Evolutionary conservation across 2,113 vertebrate genomes (phyloP).

Genomic region (Brachyhypopomus occidentalis): DNA sequence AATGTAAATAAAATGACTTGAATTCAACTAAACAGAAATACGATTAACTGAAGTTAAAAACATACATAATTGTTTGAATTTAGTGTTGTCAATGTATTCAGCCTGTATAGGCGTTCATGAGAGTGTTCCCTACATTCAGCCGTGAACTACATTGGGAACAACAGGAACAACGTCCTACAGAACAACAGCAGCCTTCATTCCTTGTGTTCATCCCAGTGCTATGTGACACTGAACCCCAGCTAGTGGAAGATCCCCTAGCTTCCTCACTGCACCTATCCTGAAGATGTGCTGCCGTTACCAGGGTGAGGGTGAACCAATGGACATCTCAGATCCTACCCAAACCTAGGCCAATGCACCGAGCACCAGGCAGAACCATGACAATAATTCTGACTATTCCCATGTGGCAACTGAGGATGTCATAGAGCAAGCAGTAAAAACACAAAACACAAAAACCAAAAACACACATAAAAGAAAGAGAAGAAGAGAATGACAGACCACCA

Average conservation of each 20-base stretch:
- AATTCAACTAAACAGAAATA: too few species aligned
- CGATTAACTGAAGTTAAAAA: too few species aligned
- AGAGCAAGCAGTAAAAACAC: constrained; percentile 59
- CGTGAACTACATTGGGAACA: too few species aligned
- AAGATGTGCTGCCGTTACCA: not conserved
- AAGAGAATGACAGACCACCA: constrained; percentile 20
- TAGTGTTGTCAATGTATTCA: too few species aligned
- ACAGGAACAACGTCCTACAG: too few species aligned
- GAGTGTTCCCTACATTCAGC: too few species aligned
- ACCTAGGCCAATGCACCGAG: not conserved
- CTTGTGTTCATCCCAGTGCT: not conserved
- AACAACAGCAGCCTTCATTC: not conserved
- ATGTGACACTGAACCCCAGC: not conserved
- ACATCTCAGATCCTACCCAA: not conserved
- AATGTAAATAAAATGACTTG: too few species aligned
- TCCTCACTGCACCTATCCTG: too few species aligned
- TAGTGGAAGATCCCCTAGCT: not conserved
- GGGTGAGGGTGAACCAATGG: not conserved
- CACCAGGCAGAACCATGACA: not conserved
- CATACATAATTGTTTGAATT: too few species aligned
- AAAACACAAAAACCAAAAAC: constrained; percentile 12
- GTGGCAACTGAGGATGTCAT: constrained; percentile 61
- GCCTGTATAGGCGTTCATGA: too few species aligned
- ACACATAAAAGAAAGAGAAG: not conserved
- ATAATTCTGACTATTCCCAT: constrained; percentile 54